A percentile compares a stretch with the other conserved stretches of the same genome.
phyloP scores from a whole-genome alignment of 1,140 invertebrate species.

The Drosophila kurseongensis region DNA sequence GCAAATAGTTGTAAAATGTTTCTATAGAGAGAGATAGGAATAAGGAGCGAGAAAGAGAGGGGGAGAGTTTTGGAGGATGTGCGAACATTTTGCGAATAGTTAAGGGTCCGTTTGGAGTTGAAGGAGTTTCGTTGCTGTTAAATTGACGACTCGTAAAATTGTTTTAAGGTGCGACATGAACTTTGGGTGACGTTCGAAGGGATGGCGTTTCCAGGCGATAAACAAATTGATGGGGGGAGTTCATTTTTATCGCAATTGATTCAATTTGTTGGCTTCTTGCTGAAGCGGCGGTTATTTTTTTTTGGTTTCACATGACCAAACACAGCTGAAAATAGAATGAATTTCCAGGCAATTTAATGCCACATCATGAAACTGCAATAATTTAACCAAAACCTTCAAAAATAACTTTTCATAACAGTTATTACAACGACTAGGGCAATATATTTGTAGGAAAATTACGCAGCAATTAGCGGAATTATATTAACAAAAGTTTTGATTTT shows the following conservation, averaged over 20 bases:
- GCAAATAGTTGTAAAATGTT: slow-evolving; percentile 52
- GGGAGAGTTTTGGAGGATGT: background rate
- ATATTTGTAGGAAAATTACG: slow-evolving; percentile 11
- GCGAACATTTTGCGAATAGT: slow-evolving; percentile 48
- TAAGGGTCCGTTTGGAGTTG: slow-evolving; percentile 21
- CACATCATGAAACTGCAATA: slow-evolving; percentile 10
- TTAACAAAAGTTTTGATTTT: slow-evolving; percentile 25
- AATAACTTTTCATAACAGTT: slow-evolving; percentile 3
- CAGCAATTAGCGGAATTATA: slow-evolving; percentile 30
- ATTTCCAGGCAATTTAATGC: slow-evolving; percentile 16
- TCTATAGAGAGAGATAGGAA: slow-evolving; percentile 9
- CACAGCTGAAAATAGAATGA: background rate
- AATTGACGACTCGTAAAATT: slow-evolving; percentile 54
- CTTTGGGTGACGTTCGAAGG: background rate
- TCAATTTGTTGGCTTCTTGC: slow-evolving; percentile 25
- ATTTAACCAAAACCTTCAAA: background rate
- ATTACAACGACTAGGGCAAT: background rate
- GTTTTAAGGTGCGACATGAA: slow-evolving; percentile 54
- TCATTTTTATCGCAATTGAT: slow-evolving; percentile 23
- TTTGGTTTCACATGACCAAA: background rate
- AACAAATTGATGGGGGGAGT: slow-evolving; percentile 25
- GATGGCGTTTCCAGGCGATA: background rate
- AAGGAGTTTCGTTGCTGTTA: slow-evolving; percentile 30
- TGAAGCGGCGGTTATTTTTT: slow-evolving; percentile 14
- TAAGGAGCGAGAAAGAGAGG: background rate